These are phyloP conservation scores for Zaprionus kolodkinae DNA, from an alignment of 1,140 invertebrate species.

Conservation along the genomic window DNA sequence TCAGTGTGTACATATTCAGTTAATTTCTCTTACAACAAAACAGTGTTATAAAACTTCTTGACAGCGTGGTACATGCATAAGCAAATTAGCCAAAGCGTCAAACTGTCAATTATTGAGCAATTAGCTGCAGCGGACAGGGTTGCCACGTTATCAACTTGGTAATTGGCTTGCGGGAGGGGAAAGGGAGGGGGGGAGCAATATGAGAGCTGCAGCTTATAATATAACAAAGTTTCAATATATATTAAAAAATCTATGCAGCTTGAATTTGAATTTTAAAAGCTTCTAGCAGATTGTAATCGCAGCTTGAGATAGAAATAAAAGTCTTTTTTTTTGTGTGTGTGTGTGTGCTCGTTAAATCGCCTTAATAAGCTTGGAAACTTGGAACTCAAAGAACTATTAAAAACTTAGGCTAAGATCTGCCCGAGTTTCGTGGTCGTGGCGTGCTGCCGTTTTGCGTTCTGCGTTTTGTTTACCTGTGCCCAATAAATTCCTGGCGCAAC, in stretches of 20 bases:
- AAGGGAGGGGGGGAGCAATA: neutral
- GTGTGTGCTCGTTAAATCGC: neutral
- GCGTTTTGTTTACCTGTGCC: slow-evolving; percentile 17
- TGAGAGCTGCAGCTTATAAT: neutral
- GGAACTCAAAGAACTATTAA: neutral
- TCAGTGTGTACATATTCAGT: slow-evolving; percentile 10
- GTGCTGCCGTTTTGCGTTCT: neutral
- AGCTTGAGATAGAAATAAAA: neutral
- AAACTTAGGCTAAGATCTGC: neutral
- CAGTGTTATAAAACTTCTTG: slow-evolving; percentile 58
- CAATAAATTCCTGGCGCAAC: slow-evolving; percentile 51
- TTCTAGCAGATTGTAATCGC: neutral
- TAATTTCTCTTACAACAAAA: slow-evolving; percentile 1
- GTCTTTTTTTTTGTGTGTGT: too few relatives aligned
- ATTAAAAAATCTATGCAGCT: neutral
- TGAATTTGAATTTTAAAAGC: neutral
- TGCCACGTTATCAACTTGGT: neutral
- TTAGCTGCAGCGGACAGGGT: slow-evolving; percentile 62
- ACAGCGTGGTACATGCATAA: slow-evolving; percentile 78
- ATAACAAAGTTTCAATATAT: neutral
- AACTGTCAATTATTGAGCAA: slow-evolving; percentile 76
- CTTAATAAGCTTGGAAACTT: neutral
- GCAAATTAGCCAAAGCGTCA: slow-evolving; percentile 77
- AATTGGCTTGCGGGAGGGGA: neutral
- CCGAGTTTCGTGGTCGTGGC: neutral